phyloP scores from a whole-genome alignment of 1,140 invertebrate genomes.

The Coenobita brevimanus region DNA sequence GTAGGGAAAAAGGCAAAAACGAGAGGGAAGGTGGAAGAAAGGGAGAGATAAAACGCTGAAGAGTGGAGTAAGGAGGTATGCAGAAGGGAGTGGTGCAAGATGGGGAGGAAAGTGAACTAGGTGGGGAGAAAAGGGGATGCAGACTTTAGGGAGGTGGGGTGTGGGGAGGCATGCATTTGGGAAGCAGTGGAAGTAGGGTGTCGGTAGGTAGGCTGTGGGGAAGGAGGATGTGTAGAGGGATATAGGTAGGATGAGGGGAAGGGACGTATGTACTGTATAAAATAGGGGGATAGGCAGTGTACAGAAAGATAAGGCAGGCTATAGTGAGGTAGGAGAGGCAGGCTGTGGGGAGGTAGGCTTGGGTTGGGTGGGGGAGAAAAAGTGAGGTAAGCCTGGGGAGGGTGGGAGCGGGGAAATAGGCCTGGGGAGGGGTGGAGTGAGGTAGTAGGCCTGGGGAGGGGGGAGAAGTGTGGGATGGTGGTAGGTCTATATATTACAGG shows the following conservation, averaged over 20 bases:
- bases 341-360: not conserved
- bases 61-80: no score
- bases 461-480: not conserved
- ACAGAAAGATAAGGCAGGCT: not conserved
- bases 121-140: no score
- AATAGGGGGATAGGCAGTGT: not conserved
- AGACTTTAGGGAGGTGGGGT: no score
- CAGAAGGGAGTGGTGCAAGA: no score
- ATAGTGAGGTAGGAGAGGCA: not conserved
- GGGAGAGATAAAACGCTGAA: no score
- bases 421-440: not conserved
- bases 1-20: no score
- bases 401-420: not conserved
- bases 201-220: not conserved
- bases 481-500: constrained; percentile 47
- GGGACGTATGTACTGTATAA: not conserved
- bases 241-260: not conserved
- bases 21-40: no score
- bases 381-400: not conserved
- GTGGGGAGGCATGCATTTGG: no score
- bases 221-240: not conserved
- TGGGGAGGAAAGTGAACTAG: no score
- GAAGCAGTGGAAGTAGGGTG: not conserved
- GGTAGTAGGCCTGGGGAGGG: not conserved
- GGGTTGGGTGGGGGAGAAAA: not conserved